Percentiles rank a stretch among this genome's conserved stretches.
Evolutionary conservation across 2,797 vertebrate genomes (phyloP).

Genomic region (Phrynocephalus forsythii): DNA sequence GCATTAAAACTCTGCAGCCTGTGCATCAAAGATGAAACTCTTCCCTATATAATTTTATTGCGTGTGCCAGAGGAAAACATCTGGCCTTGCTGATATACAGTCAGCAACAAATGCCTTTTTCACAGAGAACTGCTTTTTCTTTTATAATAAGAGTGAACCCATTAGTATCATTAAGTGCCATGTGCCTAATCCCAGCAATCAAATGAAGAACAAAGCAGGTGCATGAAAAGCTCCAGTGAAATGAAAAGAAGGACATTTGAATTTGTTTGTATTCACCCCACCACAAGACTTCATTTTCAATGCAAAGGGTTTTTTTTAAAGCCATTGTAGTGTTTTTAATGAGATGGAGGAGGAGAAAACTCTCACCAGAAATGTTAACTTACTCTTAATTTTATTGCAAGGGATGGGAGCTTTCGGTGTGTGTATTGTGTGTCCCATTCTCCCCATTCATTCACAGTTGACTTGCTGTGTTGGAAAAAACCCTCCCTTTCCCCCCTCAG

Average conservation of each 20-base stretch:
- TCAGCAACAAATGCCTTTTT: constrained; percentile 45
- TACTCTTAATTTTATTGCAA: constrained; percentile 42
- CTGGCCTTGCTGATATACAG: constrained; percentile 38
- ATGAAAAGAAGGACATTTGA: constrained; percentile 15
- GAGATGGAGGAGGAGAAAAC: constrained; percentile 38
- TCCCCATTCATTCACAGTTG: constrained; percentile 45
- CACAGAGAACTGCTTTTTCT: constrained; percentile 3
- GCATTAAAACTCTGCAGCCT: constrained; percentile 25
- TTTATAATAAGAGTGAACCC: constrained; percentile 41
- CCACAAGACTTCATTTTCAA: constrained; percentile 39
- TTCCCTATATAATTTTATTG: constrained; percentile 5
- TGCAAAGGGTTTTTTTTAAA: neutral
- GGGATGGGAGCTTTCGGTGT: constrained; percentile 3
- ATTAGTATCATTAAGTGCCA: constrained; percentile 21
- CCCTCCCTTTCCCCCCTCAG: neutral
- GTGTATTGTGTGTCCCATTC: constrained; percentile 19
- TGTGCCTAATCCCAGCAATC: neutral
- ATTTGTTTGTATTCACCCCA: constrained; percentile 32
- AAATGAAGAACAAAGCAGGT: constrained; percentile 23
- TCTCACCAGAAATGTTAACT: constrained; percentile 55
- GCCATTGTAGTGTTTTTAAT: constrained; percentile 48
- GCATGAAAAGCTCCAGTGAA: neutral
- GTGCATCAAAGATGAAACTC: constrained; percentile 28
- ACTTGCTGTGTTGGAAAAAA: constrained; percentile 49
- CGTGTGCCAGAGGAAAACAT: constrained; percentile 35